These are phyloP conservation scores for Tiliqua scincoides DNA, from an alignment of 2,113 vertebrate species.

Conservation along the genomic window DNA sequence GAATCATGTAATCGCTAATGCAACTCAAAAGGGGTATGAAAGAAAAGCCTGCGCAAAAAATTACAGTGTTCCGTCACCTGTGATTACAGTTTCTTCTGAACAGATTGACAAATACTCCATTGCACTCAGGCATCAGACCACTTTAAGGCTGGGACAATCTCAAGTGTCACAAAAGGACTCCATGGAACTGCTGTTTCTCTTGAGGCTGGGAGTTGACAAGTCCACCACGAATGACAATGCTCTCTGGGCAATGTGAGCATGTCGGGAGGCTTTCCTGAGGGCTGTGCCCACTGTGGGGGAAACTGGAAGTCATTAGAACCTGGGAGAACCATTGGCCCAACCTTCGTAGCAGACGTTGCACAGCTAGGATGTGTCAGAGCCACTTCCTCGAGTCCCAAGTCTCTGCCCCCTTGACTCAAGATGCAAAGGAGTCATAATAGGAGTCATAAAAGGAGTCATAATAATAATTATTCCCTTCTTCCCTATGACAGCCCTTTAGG, in stretches of 20 bases:
- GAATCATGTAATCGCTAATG: constrained; percentile 16
- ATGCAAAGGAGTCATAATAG: too few species aligned
- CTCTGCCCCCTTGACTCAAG: too few species aligned
- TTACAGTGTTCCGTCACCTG: background rate
- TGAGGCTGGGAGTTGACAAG: background rate
- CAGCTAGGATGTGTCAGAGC: too few species aligned
- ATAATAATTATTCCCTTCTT: too few species aligned
- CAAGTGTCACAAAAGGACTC: background rate
- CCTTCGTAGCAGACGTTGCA: too few species aligned
- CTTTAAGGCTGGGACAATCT: background rate
- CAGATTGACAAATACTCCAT: background rate
- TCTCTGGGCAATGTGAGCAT: background rate
- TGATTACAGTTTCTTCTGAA: constrained; percentile 32
- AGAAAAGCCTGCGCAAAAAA: constrained; percentile 16
- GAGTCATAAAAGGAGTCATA: too few species aligned
- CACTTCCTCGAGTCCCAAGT: too few species aligned
- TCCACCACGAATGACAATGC: background rate
- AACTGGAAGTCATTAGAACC: too few species aligned
- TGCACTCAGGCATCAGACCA: background rate
- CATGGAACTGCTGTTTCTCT: background rate
- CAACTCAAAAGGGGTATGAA: constrained; percentile 8
- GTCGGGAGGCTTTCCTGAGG: background rate
- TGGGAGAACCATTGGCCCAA: too few species aligned
- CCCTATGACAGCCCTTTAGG: too few species aligned
- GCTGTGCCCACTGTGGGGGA: too few species aligned